These are phyloP conservation scores for Cremastinae sp. DNA, from an alignment of 2,888 invertebrate genomes.

Conservation along the genomic window DNA sequence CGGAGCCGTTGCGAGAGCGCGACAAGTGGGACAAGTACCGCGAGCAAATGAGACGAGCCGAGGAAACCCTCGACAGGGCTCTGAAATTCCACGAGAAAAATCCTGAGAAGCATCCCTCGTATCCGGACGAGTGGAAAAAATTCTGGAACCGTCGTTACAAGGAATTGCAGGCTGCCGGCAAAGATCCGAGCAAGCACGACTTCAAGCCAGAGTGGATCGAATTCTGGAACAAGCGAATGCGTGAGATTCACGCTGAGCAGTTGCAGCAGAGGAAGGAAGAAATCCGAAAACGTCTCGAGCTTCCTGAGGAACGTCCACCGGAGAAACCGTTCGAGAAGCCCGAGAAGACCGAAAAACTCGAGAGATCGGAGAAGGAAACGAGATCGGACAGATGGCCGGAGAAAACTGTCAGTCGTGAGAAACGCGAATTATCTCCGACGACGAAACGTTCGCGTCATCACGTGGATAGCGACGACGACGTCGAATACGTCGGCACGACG, in stretches of 20 bases:
- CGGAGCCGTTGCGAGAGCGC: conserved; percentile 78
- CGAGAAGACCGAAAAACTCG: conserved; percentile 62
- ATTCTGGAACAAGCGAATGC: conserved; percentile 92
- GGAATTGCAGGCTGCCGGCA: conserved; percentile 87
- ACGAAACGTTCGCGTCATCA: conserved; percentile 65
- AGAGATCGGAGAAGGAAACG: conserved; percentile 35
- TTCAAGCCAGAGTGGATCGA: conserved; percentile 94
- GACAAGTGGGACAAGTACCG: conserved; percentile 82
- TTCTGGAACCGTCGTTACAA: conserved; percentile 93
- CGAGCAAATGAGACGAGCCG: conserved; percentile 78
- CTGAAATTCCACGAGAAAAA: conserved; percentile 90
- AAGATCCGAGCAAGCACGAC: conserved; percentile 90
- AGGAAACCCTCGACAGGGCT: conserved; percentile 84
- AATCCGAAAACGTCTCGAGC: conserved; percentile 84
- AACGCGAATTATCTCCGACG: conserved; percentile 64
- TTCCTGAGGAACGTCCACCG: conserved; percentile 80
- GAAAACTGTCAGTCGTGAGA: conserved; percentile 52
- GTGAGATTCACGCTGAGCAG: conserved; percentile 88
- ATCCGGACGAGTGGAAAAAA: conserved; percentile 94
- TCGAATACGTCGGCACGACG: conserved; percentile 76
- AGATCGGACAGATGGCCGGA: conserved; percentile 40
- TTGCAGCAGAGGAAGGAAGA: conserved; percentile 85
- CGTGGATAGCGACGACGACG: conserved; percentile 77
- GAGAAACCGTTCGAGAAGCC: conserved; percentile 29
- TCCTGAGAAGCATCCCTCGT: conserved; percentile 93